Base-by-base conservation (phyloP, 2,888 invertebrate genomes). In the Eupithecia subfuscata region DNA sequence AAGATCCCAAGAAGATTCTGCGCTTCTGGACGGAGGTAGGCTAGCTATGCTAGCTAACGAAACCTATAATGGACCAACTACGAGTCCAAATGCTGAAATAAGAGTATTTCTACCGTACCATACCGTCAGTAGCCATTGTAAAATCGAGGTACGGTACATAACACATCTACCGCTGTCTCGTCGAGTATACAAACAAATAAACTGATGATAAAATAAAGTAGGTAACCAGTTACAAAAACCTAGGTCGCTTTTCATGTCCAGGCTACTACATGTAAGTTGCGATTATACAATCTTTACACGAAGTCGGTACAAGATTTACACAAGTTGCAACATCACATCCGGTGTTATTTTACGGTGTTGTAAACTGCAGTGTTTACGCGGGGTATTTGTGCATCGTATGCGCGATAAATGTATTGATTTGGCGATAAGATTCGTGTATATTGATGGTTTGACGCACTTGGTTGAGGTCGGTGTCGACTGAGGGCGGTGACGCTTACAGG, bases 381-480 rank as follows among this genome's bases (percentile, higher is more conserved):
- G 74, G 74, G 34, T 64, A 72, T 76, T 75, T 74, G 73, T 64
- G 60, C 60, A 60, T 12, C 22, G 60, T 60, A n/a, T 34, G 25
- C 52, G 12, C 69, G 75, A 77, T 78, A 78, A 63, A 65, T 63
- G 30, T 78, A 77, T 78, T 76, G 77, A 78, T 78, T 74, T 12
- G 56, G 25, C 37, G 76, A 79, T 78, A 72, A 72, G 73, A 64
- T 73, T 68, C 11, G 60, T 70, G 65, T 71, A 67, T 43, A 60
- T 68, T 43, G 43, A 68, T 25, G 68, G 40, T 34, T 63, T 63
- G 60, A 70, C 43, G 60, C 63, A 43, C 63, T 30, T 5, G 3
- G 65, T 67, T 11, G 40, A 67, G 65, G 40, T 37, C 4, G n/a
- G 0, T 6, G 11, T 37, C 37, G 40, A 67, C 37, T 67, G 18